Evolutionary conservation across 2,888 invertebrate species (phyloP), one percentile per base, ranked within the genome.

Genomic region (Brachyopa scutellaris): DNA sequence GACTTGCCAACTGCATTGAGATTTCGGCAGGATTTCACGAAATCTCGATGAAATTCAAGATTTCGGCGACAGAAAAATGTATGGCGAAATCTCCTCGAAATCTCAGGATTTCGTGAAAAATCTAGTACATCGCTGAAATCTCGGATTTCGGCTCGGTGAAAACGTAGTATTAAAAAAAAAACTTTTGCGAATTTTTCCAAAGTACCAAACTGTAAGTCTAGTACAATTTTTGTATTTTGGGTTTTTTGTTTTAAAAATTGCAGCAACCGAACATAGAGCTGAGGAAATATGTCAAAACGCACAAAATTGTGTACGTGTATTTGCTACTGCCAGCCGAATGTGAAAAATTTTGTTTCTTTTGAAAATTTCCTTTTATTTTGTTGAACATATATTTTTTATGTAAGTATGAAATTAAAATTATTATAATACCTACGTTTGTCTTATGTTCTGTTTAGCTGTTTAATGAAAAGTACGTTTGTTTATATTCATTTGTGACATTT

Each of bases 311-410:
- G 84, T 85, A 85, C 85, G 85, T 85, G 85, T 85, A 77, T 77
- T 76, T 77, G 70, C 73, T 73, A 57, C 53, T 78, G 78, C 57
- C 78, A 78, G 62, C 78, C 72, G 78, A 83, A 83, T 83, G 83
- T 86, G 85, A 84, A 85, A 86, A 86, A 80, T 85, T 86, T 86
- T 85, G 84, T 84, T 86, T 87, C 83, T 85, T 85, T 85, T 86
- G 53, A 72, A 72, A 76, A 77, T 47, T 77, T 82, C 23, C 84
- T 69, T 87, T 85, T 84, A 74, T 85, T 86, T 87, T 85, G 72
- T 85, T 86, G 73, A 64, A 61, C 21, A 74, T 79, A 64, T 77
- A 73, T 70, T 78, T 84, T 84, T 78, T 76, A 67, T 76, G 85
- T 85, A 79, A 85, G 85, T 85, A 85, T 26, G n/a, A 19, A 42